phyloP scores from a whole-genome alignment of 2,113 vertebrate genomes.

The Rhagologus leucostigma region DNA sequence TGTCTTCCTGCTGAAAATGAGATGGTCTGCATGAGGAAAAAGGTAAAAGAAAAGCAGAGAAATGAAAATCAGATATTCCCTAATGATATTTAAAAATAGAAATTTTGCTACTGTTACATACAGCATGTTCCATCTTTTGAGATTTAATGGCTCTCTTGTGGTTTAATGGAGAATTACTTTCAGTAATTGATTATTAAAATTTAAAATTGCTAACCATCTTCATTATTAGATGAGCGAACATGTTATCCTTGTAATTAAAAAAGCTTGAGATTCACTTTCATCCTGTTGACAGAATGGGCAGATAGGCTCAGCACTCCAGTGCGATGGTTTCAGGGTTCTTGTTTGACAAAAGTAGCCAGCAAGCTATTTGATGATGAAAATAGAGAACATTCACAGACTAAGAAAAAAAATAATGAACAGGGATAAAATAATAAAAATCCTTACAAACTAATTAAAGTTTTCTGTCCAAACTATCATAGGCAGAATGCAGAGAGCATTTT shows the following conservation, averaged over 20 bases:
- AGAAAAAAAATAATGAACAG: conserved; percentile 72
- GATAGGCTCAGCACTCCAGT: conserved; percentile 66
- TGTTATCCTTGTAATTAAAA: conserved; percentile 99
- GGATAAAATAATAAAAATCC: conserved; percentile 67
- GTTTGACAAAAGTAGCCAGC: conserved; percentile 81
- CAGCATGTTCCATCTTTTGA: conserved; percentile 89
- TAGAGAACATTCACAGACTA: conserved; percentile 62
- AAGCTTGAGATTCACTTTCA: conserved; percentile 86
- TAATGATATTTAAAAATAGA: conserved; percentile 94
- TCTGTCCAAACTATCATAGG: conserved; percentile 24
- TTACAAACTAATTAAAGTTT: conserved; percentile 71
- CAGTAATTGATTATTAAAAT: conserved; percentile 99
- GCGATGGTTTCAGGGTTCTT: conserved; percentile 77
- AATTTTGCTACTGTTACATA: conserved; percentile 84
- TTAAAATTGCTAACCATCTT: conserved; percentile 97
- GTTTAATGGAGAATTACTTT: conserved; percentile 95
- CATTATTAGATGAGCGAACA: conserved; percentile 94
- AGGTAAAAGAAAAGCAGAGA: conserved; percentile 85
- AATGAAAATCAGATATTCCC: conserved; percentile 87
- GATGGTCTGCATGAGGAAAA: conserved; percentile 83
- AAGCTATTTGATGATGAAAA: conserved; percentile 75
- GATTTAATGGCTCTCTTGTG: conserved; percentile 96
- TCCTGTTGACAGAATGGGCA: conserved; percentile 82
- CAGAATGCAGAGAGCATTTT: conserved; percentile 24
- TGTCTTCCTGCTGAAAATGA: conserved; percentile 80